phyloP scores from a whole-genome alignment of 2,113 vertebrate species.

The Petaurus breviceps region DNA sequence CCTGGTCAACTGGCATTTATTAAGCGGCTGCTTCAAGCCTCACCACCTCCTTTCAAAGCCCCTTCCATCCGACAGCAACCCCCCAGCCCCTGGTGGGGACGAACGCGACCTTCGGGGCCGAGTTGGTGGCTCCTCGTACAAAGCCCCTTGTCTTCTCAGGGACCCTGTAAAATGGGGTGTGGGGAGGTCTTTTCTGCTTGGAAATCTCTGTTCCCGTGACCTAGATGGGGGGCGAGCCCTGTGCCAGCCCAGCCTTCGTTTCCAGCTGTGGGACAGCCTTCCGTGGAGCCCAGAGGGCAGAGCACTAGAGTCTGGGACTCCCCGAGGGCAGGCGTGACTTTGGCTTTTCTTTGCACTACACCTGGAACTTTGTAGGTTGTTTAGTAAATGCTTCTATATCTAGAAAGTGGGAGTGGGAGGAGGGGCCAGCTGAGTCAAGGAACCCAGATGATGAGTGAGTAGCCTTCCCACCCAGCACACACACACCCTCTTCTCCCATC shows the following conservation, averaged over 20 bases:
- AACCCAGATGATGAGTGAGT: not conserved
- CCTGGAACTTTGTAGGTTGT: not conserved
- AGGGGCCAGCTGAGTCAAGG: no score
- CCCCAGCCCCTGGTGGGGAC: not conserved
- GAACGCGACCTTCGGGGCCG: no score
- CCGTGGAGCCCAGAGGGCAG: no score
- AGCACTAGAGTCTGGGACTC: no score
- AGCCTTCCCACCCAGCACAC: not conserved
- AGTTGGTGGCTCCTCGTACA: no score
- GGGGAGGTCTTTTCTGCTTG: no score
- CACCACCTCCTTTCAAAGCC: no score
- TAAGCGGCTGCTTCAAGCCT: not conserved
- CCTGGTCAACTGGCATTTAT: not conserved
- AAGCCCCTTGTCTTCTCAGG: not conserved
- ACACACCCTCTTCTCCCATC: not conserved
- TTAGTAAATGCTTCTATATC: not conserved
- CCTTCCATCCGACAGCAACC: no score
- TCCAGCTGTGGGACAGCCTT: not conserved
- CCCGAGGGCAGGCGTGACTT: no score
- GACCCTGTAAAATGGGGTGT: not conserved
- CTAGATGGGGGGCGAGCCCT: no score
- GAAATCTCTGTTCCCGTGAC: not conserved
- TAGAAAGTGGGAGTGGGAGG: no score
- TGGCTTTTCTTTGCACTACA: not conserved
- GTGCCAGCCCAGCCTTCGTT: not conserved